A percentile compares a stretch with the other conserved stretches of the same genome.
These are phyloP conservation scores for Fulica atra DNA, from an alignment of 2,113 vertebrate genomes.

Conservation along the genomic window DNA sequence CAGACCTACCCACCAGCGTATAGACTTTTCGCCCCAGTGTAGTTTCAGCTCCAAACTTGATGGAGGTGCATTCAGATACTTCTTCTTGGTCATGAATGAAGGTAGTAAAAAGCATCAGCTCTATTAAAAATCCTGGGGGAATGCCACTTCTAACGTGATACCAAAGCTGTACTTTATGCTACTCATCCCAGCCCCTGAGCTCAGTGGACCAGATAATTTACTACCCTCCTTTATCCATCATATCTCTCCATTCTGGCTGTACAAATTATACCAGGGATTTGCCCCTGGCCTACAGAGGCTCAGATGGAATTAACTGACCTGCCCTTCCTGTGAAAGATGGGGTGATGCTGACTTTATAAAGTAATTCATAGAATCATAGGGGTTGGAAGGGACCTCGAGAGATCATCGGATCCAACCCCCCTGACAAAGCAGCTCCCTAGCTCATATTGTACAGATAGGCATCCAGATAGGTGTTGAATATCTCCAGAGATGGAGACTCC, in stretches of 20 bases:
- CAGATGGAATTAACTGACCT: background rate
- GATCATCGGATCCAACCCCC: too few species aligned
- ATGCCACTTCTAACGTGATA: accelerated
- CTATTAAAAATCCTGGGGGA: background rate
- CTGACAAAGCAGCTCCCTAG: too few species aligned
- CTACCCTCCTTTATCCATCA: background rate
- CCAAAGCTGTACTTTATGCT: background rate
- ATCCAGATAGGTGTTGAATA: too few species aligned
- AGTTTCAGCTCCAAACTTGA: background rate
- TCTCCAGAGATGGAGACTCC: too few species aligned
- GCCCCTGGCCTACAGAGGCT: background rate
- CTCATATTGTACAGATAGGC: too few species aligned
- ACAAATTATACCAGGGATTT: background rate
- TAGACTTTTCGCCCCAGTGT: background rate
- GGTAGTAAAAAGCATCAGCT: background rate
- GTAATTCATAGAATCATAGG: too few species aligned
- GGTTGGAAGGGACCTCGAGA: too few species aligned
- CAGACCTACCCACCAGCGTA: background rate
- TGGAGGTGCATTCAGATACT: background rate
- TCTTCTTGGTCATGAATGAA: background rate
- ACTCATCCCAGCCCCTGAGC: background rate
- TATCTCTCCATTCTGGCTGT: background rate
- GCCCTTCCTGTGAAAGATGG: background rate
- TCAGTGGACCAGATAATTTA: accelerated
- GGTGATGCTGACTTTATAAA: background rate